Base-by-base conservation (phyloP, 37 sponge, comb jelly and placozoan genomes). In the Aphrocallistes beatrix region DNA sequence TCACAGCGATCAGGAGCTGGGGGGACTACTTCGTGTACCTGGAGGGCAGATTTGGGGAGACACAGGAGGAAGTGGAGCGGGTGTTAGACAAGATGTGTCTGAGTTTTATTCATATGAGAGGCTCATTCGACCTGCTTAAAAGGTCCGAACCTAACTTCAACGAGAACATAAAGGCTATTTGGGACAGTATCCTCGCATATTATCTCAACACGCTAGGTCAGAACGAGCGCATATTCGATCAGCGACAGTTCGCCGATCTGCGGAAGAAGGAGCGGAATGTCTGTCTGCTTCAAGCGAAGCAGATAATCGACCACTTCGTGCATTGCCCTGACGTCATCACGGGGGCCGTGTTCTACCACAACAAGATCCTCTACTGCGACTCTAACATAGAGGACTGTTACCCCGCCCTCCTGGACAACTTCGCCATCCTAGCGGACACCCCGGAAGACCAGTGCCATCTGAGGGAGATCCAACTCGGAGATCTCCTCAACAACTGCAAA, bases 11-110 rank as follows among this genome's bases (percentile, higher is more conserved):
- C 3, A 3, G 75, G 3, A 60, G 75, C 75, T 60, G 75, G 75
- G 75, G 75, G 34, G 75, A 60, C 75, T 60, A 60, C 34, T 60
- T 60, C 34, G 75, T 60, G 75, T 60, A 60, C 34, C 75, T 60
- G 34, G 75, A 60, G n/a, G 75, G 75, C 34, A 60, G 75, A 13
- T 60, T 60, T 13, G 75, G n/a, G 10, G 75, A 60, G 34, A 60
- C 75, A 13, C 75, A 60, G 8, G 75, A 60, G n/a, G 75, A 60
- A 30, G 34, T 60, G 34, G 75, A 60, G 75, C 25, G n/a, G 25
- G 34, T 60, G 1, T 28, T 60, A 13, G 75, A 60, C 75, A 60
- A 60, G 34, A 60, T 60, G 75, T 60, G 75, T 60, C 28, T 25
- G 75, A 60, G 75, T 30, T 60, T 25, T 13, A 60, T 60, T 6